Evolutionary conservation across 1,140 invertebrate genomes (phyloP).

Genomic region (Drosophila nikananu): DNA sequence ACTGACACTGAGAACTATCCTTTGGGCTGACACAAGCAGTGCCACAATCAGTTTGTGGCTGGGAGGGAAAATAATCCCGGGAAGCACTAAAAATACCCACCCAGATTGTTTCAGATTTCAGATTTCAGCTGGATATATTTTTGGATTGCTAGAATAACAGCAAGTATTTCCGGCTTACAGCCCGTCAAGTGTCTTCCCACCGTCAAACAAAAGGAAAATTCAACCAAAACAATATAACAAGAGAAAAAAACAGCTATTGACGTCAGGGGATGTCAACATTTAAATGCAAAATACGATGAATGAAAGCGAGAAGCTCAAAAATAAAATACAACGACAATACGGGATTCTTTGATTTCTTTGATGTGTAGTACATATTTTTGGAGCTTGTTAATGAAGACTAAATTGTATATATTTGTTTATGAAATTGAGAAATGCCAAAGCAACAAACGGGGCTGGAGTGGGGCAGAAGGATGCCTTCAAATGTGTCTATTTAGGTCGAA

Average conservation of each 20-base stretch:
- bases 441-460: neutral
- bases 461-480: slow-evolving; percentile 1
- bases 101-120: slow-evolving; percentile 15
- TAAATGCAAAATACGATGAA: slow-evolving; percentile 49
- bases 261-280: slow-evolving; percentile 55
- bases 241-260: slow-evolving; percentile 58
- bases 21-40: too few relatives aligned
- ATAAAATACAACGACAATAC: slow-evolving; percentile 26
- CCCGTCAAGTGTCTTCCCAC: slow-evolving; percentile 15
- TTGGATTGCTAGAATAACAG: slow-evolving; percentile 20
- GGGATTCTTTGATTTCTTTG: slow-evolving; percentile 50
- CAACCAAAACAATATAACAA: slow-evolving; percentile 8
- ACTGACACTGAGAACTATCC: slow-evolving; percentile 15
- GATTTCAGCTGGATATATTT: slow-evolving; percentile 17
- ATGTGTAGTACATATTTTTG: slow-evolving; percentile 37
- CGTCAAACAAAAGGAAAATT: slow-evolving; percentile 25
- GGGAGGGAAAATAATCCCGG: slow-evolving; percentile 2
- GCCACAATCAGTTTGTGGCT: slow-evolving; percentile 23
- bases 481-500: slow-evolving; percentile 44
- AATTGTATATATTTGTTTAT: slow-evolving; percentile 53
- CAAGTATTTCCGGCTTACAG: slow-evolving; percentile 16
- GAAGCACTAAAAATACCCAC: slow-evolving; percentile 19
- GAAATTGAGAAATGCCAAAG: slow-evolving; percentile 42
- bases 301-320: slow-evolving; percentile 25
- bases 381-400: slow-evolving; percentile 56